These are phyloP conservation scores for Gambelia wislizenii DNA, from an alignment of 2,797 vertebrate species.

Conservation along the genomic window DNA sequence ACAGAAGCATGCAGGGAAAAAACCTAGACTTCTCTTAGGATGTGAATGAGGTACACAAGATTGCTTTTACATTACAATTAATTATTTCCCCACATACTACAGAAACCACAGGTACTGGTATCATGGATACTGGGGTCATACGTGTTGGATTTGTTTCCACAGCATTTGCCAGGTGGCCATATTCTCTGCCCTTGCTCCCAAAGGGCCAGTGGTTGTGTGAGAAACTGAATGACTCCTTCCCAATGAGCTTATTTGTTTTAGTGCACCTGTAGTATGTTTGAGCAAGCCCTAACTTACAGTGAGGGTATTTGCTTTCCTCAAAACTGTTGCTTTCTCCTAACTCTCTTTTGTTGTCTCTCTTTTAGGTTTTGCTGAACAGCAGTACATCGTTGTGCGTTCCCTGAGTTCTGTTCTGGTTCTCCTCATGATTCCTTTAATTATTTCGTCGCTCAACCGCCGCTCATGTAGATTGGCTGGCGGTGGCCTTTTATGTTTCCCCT, in stretches of 20 bases:
- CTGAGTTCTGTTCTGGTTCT: slow-evolving; percentile 96
- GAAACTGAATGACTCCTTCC: neutral
- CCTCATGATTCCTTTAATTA: slow-evolving; percentile 93
- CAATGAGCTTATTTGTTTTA: neutral
- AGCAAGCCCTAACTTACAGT: neutral
- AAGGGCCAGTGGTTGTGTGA: neutral
- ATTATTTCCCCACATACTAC: too few species aligned
- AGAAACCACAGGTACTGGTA: too few species aligned
- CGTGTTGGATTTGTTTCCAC: neutral
- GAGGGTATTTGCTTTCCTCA: neutral
- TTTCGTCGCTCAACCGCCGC: slow-evolving; percentile 95
- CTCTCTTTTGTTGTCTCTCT: slow-evolving; percentile 38
- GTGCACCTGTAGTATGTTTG: rapidly evolving
- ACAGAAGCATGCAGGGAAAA: too few species aligned
- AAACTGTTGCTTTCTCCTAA: neutral
- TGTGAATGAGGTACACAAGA: too few species aligned
- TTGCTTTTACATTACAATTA: too few species aligned
- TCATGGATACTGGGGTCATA: too few species aligned
- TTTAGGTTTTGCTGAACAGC: slow-evolving; percentile 95
- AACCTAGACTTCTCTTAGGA: too few species aligned
- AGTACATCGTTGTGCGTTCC: slow-evolving; percentile 99
- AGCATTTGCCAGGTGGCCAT: neutral
- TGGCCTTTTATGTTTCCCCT: slow-evolving; percentile 95
- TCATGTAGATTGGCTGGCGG: slow-evolving; percentile 92
- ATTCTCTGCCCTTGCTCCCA: neutral